Conservation (phyloP, 2,797 vertebrate genomes). For the Sebastes aleutianus region DNA sequence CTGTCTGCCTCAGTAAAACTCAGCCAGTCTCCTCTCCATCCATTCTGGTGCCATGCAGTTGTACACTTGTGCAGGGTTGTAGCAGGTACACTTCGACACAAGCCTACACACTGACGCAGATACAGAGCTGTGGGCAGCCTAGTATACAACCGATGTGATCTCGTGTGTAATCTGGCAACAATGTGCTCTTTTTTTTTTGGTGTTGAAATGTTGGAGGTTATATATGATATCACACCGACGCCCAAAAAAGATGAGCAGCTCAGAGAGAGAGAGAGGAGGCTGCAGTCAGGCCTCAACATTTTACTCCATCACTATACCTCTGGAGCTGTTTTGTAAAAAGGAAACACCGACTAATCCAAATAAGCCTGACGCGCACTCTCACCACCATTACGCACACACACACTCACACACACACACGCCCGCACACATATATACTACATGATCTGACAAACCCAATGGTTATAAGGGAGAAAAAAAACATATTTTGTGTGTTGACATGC, state of each 20-base stretch:
- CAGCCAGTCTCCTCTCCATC: slow-evolving; percentile 31
- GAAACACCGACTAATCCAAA: slow-evolving; percentile 71
- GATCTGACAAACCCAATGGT: slow-evolving; percentile 46
- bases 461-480: neutral
- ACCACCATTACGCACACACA: slow-evolving; percentile 50
- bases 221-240: slow-evolving; percentile 9
- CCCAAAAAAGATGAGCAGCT: slow-evolving; percentile 16
- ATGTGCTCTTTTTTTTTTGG: slow-evolving; percentile 18
- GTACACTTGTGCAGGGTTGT: slow-evolving; percentile 54
- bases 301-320: slow-evolving; percentile 44
- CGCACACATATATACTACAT: slow-evolving; percentile 31
- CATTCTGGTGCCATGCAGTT: slow-evolving; percentile 46
- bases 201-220: neutral
- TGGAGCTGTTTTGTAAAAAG: slow-evolving; percentile 62
- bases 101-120: slow-evolving; percentile 69
- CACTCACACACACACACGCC: slow-evolving; percentile 18
- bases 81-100: slow-evolving; percentile 48
- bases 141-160: slow-evolving; percentile 40
- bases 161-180: slow-evolving; percentile 54
- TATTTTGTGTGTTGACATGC: slow-evolving; percentile 28
- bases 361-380: slow-evolving; percentile 68
- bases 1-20: slow-evolving; percentile 45
- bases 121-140: slow-evolving; percentile 40
- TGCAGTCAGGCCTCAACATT: slow-evolving; percentile 36
- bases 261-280: neutral